Base-by-base conservation (phyloP, 2,797 vertebrate species). In the Oreochromis grahami region DNA sequence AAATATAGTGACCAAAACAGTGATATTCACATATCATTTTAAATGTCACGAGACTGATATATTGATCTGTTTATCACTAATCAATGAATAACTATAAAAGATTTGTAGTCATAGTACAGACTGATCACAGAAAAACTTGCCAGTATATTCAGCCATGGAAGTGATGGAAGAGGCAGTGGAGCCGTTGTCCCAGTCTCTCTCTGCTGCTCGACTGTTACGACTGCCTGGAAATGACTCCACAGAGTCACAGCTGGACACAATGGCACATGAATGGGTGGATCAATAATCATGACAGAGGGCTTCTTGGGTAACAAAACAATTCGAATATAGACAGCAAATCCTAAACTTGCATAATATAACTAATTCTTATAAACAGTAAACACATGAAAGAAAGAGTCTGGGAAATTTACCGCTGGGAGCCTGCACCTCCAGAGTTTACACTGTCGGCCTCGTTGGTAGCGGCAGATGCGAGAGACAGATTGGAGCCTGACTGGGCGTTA, bases 111-210 rank as follows among this genome's bases (percentile, higher is more conserved):
- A 68, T 6, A 43, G 63, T 43, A 41, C n/a, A 38, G 34, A 63
- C 11, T 63, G 58, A 63, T 63, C 34, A 58, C 58, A 63, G 32
- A 36, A 63, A 60, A 63, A 63, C 45, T 88, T 29, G 97, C 99
- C 99, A 77, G 98, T 98, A 90, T 99, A 99, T 94, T 99, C 99
- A 3, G 98, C 98, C 97, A 99, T 98, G 2, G 98, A 99, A 14
- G 98, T 96, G 85, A 99, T 97, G 53, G 98, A 99, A 48, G 98
- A 99, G 0, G 99, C 98, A 0, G 99, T 99, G 1, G 98, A 99
- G 2, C 98, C 98, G 0, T 99, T 99, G 88, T 99, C 98, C 98
- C 99, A 99, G 90, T 99, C 99, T 65, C 98, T 94, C 81, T 99
- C 99, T 2, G 97, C 97, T 83, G 97, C 96, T 24, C 98, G 96